Conservation (phyloP, 2,113 vertebrate species). For the Marmota monax region DNA sequence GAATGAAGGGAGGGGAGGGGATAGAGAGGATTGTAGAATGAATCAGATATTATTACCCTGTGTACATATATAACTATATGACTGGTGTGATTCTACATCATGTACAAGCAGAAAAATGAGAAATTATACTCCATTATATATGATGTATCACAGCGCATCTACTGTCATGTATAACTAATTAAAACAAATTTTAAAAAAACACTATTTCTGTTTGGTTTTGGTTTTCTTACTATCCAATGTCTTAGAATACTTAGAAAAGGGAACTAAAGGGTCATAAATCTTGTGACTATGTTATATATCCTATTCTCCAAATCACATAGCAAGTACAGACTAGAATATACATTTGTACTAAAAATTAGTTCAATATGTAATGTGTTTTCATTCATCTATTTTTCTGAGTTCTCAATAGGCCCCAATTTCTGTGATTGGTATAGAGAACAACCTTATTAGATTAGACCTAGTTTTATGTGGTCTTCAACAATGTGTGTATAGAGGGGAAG, state of each 20-base stretch:
- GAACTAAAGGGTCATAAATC: background rate
- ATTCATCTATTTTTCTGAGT: background rate
- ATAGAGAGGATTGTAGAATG: too few relatives aligned
- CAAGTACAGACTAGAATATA: background rate
- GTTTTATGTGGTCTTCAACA: background rate
- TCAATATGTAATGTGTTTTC: background rate
- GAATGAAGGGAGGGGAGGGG: too few relatives aligned
- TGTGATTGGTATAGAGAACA: background rate
- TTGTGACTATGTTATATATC: background rate
- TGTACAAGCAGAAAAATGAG: too few relatives aligned
- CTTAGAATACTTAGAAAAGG: background rate
- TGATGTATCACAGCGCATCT: too few relatives aligned
- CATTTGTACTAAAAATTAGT: background rate
- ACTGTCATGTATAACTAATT: too few relatives aligned
- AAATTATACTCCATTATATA: too few relatives aligned
- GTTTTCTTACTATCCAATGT: background rate
- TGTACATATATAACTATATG: too few relatives aligned
- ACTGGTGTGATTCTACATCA: too few relatives aligned
- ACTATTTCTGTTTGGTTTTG: background rate
- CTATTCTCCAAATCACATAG: constrained; percentile 7
- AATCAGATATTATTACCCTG: too few relatives aligned
- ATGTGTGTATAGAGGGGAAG: background rate
- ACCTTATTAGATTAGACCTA: background rate
- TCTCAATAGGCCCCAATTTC: background rate
- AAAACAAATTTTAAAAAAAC: too few relatives aligned